Conservation (phyloP, 2,797 vertebrate genomes). For the Gymnoscopelus braueri region DNA sequence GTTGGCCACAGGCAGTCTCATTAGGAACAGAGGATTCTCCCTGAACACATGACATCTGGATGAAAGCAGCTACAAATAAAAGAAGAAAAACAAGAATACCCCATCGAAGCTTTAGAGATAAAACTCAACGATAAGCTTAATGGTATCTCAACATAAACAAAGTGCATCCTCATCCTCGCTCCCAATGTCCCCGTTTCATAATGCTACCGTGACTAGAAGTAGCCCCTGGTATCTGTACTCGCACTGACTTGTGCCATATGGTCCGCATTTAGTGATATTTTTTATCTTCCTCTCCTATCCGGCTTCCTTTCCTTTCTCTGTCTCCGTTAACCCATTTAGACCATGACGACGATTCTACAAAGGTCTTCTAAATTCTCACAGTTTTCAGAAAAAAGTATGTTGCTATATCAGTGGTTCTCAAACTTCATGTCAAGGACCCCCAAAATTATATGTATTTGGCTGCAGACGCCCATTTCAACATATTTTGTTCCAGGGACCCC, state of each 20-base stretch:
- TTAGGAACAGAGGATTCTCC: too few relatives aligned
- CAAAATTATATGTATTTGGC: too few relatives aligned
- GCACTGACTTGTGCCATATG: conserved; percentile 72
- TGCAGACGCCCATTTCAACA: too few relatives aligned
- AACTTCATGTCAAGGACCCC: too few relatives aligned
- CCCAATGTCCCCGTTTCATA: conserved; percentile 41
- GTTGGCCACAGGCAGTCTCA: too few relatives aligned
- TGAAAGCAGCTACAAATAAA: too few relatives aligned
- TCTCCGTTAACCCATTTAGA: conserved; percentile 1
- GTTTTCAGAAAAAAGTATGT: too few relatives aligned
- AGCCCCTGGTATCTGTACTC: conserved; percentile 70
- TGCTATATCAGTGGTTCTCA: too few relatives aligned
- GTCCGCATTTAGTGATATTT: conserved; percentile 76
- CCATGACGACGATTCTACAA: too few relatives aligned
- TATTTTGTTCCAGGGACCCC: too few relatives aligned
- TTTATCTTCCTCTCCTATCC: conserved; percentile 74
- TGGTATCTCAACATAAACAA: conserved; percentile 5
- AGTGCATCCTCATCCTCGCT: conserved; percentile 30
- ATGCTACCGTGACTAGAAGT: conserved; percentile 74
- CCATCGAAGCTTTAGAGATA: not conserved
- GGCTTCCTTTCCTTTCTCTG: conserved; percentile 68
- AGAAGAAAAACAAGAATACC: not conserved
- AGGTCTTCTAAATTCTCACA: too few relatives aligned
- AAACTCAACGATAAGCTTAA: conserved; percentile 18
- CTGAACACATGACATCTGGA: too few relatives aligned